A percentile compares a stretch with the other conserved stretches of the same genome.
phyloP scores from a whole-genome alignment of 2,113 vertebrate genomes.

The Malurus elegans region DNA sequence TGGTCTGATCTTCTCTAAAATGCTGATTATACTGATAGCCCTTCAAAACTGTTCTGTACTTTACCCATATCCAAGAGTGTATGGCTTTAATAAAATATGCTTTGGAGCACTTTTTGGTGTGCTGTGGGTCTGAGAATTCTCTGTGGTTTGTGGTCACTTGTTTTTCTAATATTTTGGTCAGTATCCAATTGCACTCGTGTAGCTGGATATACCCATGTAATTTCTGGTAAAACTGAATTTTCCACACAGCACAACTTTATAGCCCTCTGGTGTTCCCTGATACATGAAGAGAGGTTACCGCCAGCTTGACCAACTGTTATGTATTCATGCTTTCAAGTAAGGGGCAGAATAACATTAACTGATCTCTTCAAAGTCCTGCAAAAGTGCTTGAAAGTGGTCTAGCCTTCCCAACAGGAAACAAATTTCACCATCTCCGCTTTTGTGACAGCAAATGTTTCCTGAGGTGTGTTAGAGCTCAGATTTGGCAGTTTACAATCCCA shows the following conservation, averaged over 20 bases:
- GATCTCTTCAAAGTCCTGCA: background rate
- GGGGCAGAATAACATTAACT: conserved; percentile 7
- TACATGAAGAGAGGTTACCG: conserved; percentile 22
- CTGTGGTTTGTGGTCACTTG: conserved; percentile 69
- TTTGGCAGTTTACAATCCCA: background rate
- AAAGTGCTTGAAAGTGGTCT: background rate
- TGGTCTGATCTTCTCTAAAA: background rate
- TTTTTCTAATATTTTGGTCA: conserved; percentile 70
- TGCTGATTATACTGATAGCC: background rate
- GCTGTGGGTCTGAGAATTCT: conserved; percentile 59
- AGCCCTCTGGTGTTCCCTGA: conserved; percentile 52
- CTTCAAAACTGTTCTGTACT: conserved; percentile 46
- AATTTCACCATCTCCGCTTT: background rate
- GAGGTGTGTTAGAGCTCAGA: background rate
- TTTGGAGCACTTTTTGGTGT: conserved; percentile 49
- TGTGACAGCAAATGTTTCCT: background rate
- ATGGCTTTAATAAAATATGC: conserved; percentile 65
- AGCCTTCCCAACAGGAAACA: background rate
- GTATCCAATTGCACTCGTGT: conserved; percentile 53
- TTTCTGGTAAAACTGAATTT: conserved; percentile 74
- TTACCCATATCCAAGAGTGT: conserved; percentile 21
- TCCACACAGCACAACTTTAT: conserved; percentile 65
- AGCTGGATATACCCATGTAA: conserved; percentile 63
- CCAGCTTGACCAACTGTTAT: conserved; percentile 39
- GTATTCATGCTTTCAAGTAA: conserved; percentile 13